These are phyloP conservation scores for Drymodes brunneopygia DNA, from an alignment of 2,113 vertebrate genomes.

Conservation along the genomic window DNA sequence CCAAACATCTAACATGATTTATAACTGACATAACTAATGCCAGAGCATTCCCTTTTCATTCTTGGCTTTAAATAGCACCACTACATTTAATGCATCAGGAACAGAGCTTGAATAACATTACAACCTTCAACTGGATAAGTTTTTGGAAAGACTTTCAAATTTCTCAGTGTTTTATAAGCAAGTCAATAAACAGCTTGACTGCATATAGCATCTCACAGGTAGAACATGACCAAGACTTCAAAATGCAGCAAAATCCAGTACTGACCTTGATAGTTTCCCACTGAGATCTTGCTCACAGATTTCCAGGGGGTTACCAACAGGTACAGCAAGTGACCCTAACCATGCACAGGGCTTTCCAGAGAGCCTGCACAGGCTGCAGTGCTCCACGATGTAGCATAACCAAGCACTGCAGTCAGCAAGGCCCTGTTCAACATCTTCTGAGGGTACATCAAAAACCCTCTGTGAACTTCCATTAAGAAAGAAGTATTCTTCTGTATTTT, in stretches of 20 bases:
- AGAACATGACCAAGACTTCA: neutral
- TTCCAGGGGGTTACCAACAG: neutral
- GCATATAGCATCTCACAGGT: neutral
- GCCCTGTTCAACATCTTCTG: neutral
- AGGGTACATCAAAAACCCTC: neutral
- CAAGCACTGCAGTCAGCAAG: neutral
- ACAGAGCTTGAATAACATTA: neutral
- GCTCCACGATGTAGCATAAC: neutral
- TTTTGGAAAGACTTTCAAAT: neutral
- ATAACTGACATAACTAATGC: slow-evolving; percentile 23
- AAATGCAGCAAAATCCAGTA: neutral
- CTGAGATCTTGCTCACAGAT: neutral
- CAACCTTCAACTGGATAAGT: neutral
- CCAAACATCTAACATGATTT: slow-evolving; percentile 27
- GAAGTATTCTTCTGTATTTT: neutral
- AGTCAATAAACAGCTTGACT: neutral
- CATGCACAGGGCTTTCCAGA: neutral
- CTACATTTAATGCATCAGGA: slow-evolving; percentile 1
- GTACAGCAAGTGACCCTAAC: neutral
- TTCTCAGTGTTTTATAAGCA: neutral
- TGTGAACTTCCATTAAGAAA: neutral
- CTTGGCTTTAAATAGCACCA: slow-evolving; percentile 54
- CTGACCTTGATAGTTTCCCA: neutral
- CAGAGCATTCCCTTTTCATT: slow-evolving; percentile 47
- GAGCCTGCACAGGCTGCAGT: neutral